These are phyloP conservation scores for Antigone vipio DNA, from an alignment of 2,113 vertebrate species.

Conservation along the genomic window DNA sequence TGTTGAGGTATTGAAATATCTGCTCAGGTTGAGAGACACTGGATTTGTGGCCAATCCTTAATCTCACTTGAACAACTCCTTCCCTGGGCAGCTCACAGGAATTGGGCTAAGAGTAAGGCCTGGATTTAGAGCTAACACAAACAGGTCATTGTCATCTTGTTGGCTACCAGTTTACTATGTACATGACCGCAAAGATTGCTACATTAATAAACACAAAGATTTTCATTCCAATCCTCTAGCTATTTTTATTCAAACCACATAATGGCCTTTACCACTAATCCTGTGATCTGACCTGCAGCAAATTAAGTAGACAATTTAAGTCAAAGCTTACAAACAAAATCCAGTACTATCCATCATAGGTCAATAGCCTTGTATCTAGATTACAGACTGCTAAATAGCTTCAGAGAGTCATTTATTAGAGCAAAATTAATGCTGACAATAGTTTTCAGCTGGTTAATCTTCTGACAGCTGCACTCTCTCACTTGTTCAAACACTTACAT, in stretches of 20 bases:
- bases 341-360: constrained; percentile 75
- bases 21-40: background rate
- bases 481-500: constrained; percentile 77
- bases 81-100: background rate
- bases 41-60: background rate
- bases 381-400: constrained; percentile 79
- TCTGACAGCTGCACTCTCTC: constrained; percentile 79
- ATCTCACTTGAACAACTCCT: background rate
- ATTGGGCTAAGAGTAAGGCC: background rate
- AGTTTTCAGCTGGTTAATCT: constrained; percentile 82
- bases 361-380: constrained; percentile 75
- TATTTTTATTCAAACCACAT: constrained; percentile 71
- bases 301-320: constrained; percentile 77
- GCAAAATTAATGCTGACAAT: constrained; percentile 81
- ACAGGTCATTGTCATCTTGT: constrained; percentile 29
- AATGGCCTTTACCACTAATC: constrained; percentile 67
- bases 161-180: constrained; percentile 48
- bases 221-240: constrained; percentile 60
- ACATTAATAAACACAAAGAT: constrained; percentile 66
- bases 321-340: constrained; percentile 80
- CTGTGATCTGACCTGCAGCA: constrained; percentile 74
- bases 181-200: constrained; percentile 52
- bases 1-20: background rate
- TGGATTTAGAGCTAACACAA: background rate
- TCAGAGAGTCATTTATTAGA: constrained; percentile 80